Base-by-base conservation (phyloP, 1,140 invertebrate genomes). In the Globodera ellingtonae region DNA sequence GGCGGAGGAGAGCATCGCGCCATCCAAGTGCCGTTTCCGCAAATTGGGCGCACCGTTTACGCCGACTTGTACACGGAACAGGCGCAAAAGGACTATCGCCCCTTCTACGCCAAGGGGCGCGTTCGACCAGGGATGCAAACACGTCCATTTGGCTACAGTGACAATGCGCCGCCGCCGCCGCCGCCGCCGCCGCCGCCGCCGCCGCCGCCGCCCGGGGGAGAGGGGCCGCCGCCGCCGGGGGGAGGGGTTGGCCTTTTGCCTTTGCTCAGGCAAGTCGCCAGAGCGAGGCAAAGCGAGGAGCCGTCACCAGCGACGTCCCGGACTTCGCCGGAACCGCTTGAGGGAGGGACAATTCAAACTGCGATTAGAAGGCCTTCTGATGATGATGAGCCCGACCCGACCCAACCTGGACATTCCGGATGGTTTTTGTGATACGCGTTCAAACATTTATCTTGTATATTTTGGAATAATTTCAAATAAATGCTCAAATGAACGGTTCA, bases 81-180 rank as follows among this genome's bases (percentile, higher is more conserved):
- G 72, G 65, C 65, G n/a, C 72, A 69, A 5, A 74, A 74, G 13
- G 52, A 74, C 47, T 74, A 74, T 15, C 8, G 72, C 8, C 72
- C 72, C 7, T 35, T 74, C 52, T 74, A 62, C 72, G 44, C 48
- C 6, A 73, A 52, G 72, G 56, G 8, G 13, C 72, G 48, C 46
- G 21, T 73, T 9, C 24, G 48, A 4, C 48, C 56, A 24, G 48
- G 48, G 48, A 10, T 73, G 24, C 56, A 52, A n/a, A 73, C 56
- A 24, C 56, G 3, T 0, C 21, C 56, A n/a, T 24, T 50, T 24
- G 21, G 48, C 72, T 18, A 73, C 72, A 73, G 48, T 47, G 9
- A 59, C 56, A 47, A 73, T 13, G 4, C 0, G 9, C 48, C 48
- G 2, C 46, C 18, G 46, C n/a, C 4, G 10, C 48, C 48, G 10